Conservation (phyloP, 1,140 invertebrate species). For the Drosophila lacteicornis region DNA sequence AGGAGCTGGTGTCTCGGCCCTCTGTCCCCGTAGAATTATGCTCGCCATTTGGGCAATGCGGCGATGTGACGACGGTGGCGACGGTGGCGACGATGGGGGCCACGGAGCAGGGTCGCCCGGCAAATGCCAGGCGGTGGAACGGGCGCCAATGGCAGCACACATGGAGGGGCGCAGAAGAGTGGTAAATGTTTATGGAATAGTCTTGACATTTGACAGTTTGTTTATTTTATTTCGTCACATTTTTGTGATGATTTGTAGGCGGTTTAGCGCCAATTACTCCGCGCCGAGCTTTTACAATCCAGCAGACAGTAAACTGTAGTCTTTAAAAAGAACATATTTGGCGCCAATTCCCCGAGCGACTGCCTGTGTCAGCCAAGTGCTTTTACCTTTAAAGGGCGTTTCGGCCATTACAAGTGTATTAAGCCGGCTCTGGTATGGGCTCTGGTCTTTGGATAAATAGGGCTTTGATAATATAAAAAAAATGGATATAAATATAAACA, state of each 20-base stretch:
- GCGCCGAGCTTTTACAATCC: slow-evolving; percentile 66
- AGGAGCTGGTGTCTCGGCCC: slow-evolving; percentile 15
- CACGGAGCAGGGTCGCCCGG: background rate
- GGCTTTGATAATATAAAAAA: too few species aligned
- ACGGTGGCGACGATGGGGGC: background rate
- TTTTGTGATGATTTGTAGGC: slow-evolving; percentile 81
- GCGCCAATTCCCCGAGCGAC: slow-evolving; percentile 51
- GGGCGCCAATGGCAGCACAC: slow-evolving; percentile 12
- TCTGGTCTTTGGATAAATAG: too few species aligned
- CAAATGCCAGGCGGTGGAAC: slow-evolving; percentile 3
- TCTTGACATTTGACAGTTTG: slow-evolving; percentile 82
- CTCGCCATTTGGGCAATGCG: slow-evolving; percentile 17
- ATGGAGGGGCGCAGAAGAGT: slow-evolving; percentile 30
- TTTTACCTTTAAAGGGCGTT: background rate
- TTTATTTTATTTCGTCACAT: slow-evolving; percentile 83
- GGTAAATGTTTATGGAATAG: slow-evolving; percentile 73
- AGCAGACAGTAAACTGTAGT: slow-evolving; percentile 57
- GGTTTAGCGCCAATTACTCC: slow-evolving; percentile 81
- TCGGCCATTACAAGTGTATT: too few species aligned
- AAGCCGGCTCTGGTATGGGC: too few species aligned
- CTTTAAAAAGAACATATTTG: slow-evolving; percentile 70
- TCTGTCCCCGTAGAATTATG: slow-evolving; percentile 51
- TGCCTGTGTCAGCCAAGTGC: background rate
- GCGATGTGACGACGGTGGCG: background rate
- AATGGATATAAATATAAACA: too few species aligned